Evolutionary conservation across 2,888 invertebrate genomes (phyloP), one percentile per base, ranked within the genome.

Genomic region (Leptinotarsa haldemani): DNA sequence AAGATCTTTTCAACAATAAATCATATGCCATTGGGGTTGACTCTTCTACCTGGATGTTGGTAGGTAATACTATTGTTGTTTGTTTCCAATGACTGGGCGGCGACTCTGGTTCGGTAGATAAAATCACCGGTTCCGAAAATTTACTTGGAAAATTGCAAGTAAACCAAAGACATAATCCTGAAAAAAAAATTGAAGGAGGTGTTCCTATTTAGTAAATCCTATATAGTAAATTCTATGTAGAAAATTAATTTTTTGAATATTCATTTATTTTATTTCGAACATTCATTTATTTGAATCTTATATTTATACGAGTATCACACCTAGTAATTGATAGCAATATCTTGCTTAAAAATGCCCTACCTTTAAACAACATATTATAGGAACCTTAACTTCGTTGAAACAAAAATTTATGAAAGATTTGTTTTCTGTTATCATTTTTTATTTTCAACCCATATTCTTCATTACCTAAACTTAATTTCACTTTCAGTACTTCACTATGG

Each of bases 111-210:
- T 90, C 88, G 1, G 93, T 93, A 5, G 91, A 91, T 53, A 92
- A 84, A 13, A 83, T 84, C 22, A 88, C 84, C 16, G 87, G 84
- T 76, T 86, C 85, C 7, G 79, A 69, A 20, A 66, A 53, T 30
- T 71, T 79, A 48, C 76, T 78, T 50, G 79, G 76, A 30, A 96
- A 96, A 65, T 88, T 88, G 78, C 94, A 94, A 15, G 92, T 91
- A 85, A 96, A 96, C 95, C 96, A 96, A 65, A 95, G 87, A 83
- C 94, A 94, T 68, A 96, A 88, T 20, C 94, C 94, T 79, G 47
- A 20, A 69, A 71, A 69, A 50, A 69, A 48, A 4, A 3, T 50
- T 50, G n/a, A 4, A 50, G 4, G 50, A 50, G n/a, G 13, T 13
- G n/a, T 40, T 40, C 4, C 16, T n/a, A n/a, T n/a, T n/a, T n/a